Percentiles rank a stretch among this genome's conserved stretches.
Evolutionary conservation across 2,113 vertebrate genomes (phyloP).

Genomic region (Arvicanthis niloticus): DNA sequence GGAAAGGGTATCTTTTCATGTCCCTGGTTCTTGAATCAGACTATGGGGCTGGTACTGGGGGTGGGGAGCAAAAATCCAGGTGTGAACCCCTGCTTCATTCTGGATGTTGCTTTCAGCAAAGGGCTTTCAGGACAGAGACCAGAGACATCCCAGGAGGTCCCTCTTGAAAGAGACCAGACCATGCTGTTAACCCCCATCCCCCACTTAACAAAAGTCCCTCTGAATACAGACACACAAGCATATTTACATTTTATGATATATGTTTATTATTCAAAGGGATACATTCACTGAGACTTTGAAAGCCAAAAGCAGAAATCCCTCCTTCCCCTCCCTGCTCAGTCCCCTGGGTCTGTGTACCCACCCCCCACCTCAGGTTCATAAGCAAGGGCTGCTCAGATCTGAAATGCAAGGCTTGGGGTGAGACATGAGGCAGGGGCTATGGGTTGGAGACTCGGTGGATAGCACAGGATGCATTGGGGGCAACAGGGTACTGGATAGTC

Average conservation of each 20-base stretch:
- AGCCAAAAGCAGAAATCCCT: neutral
- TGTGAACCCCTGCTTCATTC: neutral
- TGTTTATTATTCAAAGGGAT: slow-evolving; percentile 68
- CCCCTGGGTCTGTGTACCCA: neutral
- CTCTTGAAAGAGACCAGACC: neutral
- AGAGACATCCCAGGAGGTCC: accelerated
- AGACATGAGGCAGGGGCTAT: neutral
- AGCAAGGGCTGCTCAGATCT: neutral
- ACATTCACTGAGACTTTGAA: neutral
- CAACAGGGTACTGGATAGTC: accelerated
- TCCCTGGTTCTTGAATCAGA: neutral
- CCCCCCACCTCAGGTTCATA: neutral
- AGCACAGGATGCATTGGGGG: neutral
- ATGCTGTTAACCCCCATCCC: neutral
- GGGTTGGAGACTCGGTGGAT: accelerated
- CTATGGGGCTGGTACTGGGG: accelerated
- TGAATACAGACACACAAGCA: neutral
- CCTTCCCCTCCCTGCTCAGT: neutral
- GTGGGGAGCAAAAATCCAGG: accelerated
- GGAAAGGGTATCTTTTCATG: neutral
- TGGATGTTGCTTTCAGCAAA: neutral
- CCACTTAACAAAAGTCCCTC: neutral
- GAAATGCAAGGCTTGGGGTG: too few species aligned
- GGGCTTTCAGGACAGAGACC: neutral
- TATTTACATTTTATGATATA: neutral